These are phyloP conservation scores for Proteles cristata DNA, from an alignment of 2,113 vertebrate genomes.

Conservation along the genomic window DNA sequence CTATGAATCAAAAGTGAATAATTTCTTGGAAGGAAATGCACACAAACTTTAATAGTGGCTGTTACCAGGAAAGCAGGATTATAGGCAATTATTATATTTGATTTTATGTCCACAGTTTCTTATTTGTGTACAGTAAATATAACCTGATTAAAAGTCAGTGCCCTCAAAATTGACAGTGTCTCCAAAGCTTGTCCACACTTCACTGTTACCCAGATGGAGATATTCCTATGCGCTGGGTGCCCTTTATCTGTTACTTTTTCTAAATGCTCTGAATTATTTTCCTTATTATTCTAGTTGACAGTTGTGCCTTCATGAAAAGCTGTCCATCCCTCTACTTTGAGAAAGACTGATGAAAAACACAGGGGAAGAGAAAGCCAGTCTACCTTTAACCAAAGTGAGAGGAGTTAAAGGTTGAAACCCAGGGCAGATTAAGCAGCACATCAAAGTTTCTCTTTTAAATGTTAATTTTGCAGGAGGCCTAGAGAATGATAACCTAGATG, in stretches of 20 bases:
- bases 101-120: background rate
- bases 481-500: slow-evolving; percentile 51
- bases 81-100: background rate
- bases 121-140: background rate
- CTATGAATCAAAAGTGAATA: background rate
- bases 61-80: background rate
- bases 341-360: slow-evolving; percentile 1
- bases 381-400: background rate
- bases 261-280: background rate
- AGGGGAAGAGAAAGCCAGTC: background rate
- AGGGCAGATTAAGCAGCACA: slow-evolving; percentile 39
- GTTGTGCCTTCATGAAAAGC: background rate
- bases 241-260: background rate
- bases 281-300: background rate
- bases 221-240: background rate
- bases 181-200: background rate
- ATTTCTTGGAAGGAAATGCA: background rate
- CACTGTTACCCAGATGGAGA: background rate
- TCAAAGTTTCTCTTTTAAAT: slow-evolving; percentile 67
- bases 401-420: slow-evolving; percentile 28
- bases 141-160: background rate
- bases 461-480: slow-evolving; percentile 61
- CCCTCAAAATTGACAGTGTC: background rate
- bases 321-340: background rate
- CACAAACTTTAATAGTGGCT: background rate